These are phyloP conservation scores for Pseudobourletiella spinata DNA, from an alignment of 1,140 invertebrate species.

Conservation along the genomic window DNA sequence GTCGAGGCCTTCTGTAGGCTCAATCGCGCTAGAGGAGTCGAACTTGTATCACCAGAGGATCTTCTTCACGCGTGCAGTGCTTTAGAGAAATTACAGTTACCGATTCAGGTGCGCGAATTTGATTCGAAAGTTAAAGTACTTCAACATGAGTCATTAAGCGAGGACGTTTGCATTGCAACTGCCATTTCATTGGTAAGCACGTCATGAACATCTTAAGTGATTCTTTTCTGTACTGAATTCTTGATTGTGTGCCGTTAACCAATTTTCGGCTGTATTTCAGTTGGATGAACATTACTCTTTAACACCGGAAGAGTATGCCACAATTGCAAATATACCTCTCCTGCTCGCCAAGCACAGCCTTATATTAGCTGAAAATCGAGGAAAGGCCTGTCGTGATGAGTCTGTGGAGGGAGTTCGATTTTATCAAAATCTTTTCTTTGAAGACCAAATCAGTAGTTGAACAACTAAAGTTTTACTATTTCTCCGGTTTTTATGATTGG, in stretches of 20 bases:
- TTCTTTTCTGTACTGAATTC: too few relatives aligned
- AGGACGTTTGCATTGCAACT: slow-evolving; percentile 61
- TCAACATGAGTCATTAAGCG: slow-evolving; percentile 66
- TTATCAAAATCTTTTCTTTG: slow-evolving; percentile 55
- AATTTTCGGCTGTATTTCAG: too few relatives aligned
- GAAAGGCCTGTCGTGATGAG: slow-evolving; percentile 84
- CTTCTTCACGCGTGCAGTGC: slow-evolving; percentile 78
- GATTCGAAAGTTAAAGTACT: slow-evolving; percentile 85
- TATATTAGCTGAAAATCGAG: slow-evolving; percentile 68
- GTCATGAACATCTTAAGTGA: too few relatives aligned
- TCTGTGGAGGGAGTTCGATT: slow-evolving; percentile 85
- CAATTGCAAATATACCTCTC: slow-evolving; percentile 70
- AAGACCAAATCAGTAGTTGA: neutral
- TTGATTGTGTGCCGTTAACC: too few relatives aligned
- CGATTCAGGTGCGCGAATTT: slow-evolving; percentile 65
- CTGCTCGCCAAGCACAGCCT: slow-evolving; percentile 78
- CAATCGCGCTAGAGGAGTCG: slow-evolving; percentile 77
- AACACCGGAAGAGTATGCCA: slow-evolving; percentile 76
- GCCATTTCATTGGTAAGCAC: slow-evolving; percentile 58
- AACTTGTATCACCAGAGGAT: slow-evolving; percentile 89
- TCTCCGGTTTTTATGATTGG: too few relatives aligned
- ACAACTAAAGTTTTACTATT: too few relatives aligned
- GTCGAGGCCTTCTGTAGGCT: slow-evolving; percentile 94
- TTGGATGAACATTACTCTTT: slow-evolving; percentile 61
- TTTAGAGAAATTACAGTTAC: slow-evolving; percentile 52